phyloP scores from a whole-genome alignment of 2,888 invertebrate species.

The Lepetodrilus schrolli region DNA sequence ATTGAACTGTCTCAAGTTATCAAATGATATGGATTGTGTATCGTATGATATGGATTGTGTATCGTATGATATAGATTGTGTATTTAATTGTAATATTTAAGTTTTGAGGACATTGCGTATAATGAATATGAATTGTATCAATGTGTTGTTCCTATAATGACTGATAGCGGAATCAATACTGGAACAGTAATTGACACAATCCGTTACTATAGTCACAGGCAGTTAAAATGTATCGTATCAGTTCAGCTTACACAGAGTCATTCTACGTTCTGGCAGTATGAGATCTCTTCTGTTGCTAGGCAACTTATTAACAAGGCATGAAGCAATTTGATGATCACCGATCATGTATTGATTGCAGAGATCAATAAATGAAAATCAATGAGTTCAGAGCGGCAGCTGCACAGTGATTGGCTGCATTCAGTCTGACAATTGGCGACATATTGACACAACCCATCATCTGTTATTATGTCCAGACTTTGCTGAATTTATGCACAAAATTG shows the following conservation, averaged over 20 bases:
- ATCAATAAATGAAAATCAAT: conserved; percentile 24
- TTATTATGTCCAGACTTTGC: not conserved
- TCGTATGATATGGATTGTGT: too few species aligned
- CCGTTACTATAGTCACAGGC: not conserved
- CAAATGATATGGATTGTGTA: too few species aligned
- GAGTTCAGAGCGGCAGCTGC: not conserved
- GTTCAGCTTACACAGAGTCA: not conserved
- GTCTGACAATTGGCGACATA: not conserved
- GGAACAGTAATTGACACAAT: not conserved
- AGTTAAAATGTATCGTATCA: not conserved
- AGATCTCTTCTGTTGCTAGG: conserved; percentile 19
- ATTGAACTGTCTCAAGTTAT: too few species aligned
- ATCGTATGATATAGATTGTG: too few species aligned
- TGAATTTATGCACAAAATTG: conserved; percentile 19
- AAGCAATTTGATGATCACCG: conserved; percentile 4
- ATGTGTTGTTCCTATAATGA: not conserved
- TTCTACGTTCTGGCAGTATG: not conserved
- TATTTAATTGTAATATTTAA: too few species aligned
- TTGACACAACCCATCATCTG: not conserved
- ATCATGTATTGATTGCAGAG: not conserved
- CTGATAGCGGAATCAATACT: conserved; percentile 9
- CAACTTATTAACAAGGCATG: conserved; percentile 20
- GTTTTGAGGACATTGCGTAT: too few species aligned
- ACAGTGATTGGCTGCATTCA: not conserved
- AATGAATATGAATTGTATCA: too few species aligned